A percentile compares a stretch with the other conserved stretches of the same genome.
These are phyloP conservation scores for Scaptomyza parva DNA, from an alignment of 2,888 invertebrate genomes.

Conservation along the genomic window DNA sequence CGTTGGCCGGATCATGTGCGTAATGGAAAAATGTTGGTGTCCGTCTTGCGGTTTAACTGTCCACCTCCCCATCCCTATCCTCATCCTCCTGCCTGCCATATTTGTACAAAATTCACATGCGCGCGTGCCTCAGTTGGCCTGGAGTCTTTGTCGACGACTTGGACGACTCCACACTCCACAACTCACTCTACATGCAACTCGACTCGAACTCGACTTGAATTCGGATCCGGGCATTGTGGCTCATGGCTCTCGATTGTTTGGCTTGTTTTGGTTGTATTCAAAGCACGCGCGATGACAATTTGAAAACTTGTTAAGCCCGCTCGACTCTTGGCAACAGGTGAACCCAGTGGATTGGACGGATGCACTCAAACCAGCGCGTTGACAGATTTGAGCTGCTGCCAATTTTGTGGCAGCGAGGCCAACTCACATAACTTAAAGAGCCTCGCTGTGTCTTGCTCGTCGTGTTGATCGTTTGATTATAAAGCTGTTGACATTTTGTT, in stretches of 20 bases:
- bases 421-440: conserved; percentile 39
- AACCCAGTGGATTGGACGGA: conserved; percentile 29
- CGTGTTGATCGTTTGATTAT: conserved; percentile 63
- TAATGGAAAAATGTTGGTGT: conserved; percentile 46
- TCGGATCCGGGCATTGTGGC: conserved; percentile 20
- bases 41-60: conserved; percentile 41
- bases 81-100: conserved; percentile 52
- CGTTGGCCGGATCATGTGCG: conserved; percentile 42
- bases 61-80: conserved; percentile 20
- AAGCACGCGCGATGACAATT: conserved; percentile 80
- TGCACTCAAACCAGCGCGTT: conserved; percentile 26
- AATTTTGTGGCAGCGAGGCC: conserved; percentile 53
- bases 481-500: conserved; percentile 73
- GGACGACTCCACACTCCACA: not conserved
- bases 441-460: conserved; percentile 18
- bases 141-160: conserved; percentile 20
- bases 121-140: conserved; percentile 66
- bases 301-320: conserved; percentile 79
- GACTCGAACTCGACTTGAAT: conserved; percentile 16
- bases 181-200: no score
- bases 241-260: conserved; percentile 43
- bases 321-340: conserved; percentile 65
- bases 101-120: conserved; percentile 62
- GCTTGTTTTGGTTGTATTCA: conserved; percentile 62
- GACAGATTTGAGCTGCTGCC: conserved; percentile 73